Evolutionary conservation across 2,113 vertebrate genomes (phyloP).

Genomic region (Pachyramphus minor): DNA sequence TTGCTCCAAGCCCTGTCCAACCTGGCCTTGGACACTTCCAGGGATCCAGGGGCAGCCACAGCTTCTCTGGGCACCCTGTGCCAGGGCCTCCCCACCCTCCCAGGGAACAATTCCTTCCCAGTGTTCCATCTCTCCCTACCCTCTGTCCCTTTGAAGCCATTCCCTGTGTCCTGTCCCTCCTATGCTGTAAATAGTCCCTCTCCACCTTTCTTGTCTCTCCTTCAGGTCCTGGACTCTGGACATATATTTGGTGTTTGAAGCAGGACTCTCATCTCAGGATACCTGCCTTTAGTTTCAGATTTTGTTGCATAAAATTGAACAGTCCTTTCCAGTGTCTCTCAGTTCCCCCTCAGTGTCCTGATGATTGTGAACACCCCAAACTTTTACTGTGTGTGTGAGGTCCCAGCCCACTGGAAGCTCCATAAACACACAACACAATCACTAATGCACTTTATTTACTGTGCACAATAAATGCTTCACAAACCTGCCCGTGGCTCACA

Average conservation of each 20-base stretch:
- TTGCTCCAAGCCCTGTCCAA: not conserved
- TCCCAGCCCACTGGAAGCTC: not conserved
- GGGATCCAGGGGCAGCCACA: not conserved
- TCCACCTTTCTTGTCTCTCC: not conserved
- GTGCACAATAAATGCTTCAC: not conserved
- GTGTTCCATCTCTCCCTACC: not conserved
- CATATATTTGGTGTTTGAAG: not conserved
- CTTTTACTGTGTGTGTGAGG: not conserved
- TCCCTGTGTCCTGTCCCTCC: not conserved
- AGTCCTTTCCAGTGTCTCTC: not conserved
- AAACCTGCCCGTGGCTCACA: not conserved
- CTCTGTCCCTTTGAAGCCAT: not conserved
- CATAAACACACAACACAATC: not conserved
- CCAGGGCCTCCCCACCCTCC: not conserved
- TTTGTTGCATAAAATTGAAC: not conserved
- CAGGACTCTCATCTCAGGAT: not conserved
- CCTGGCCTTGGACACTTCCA: not conserved
- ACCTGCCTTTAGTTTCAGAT: not conserved
- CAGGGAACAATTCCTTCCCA: not conserved
- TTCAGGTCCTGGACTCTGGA: not conserved
- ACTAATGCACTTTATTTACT: not conserved
- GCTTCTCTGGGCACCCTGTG: not conserved
- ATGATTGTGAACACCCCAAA: rapidly evolving
- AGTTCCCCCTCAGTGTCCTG: not conserved
- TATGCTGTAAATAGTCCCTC: not conserved